These are phyloP conservation scores for Eudyptes chrysolophus DNA, from an alignment of 2,113 vertebrate species.

Conservation along the genomic window DNA sequence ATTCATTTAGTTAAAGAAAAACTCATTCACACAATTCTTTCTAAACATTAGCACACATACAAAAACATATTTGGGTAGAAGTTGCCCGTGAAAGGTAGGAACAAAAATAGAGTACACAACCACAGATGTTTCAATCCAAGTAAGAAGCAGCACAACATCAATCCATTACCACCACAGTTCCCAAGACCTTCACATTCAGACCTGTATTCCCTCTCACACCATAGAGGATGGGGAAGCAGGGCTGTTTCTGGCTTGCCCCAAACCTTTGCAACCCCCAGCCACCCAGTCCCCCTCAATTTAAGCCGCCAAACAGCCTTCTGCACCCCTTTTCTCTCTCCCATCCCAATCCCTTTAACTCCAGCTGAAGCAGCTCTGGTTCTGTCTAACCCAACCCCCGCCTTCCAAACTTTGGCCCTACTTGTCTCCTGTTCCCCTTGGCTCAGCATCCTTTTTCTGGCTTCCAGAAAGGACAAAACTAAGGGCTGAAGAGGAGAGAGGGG, in stretches of 20 bases:
- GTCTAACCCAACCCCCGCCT: not conserved
- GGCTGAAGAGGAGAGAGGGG: not conserved
- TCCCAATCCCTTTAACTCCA: not conserved
- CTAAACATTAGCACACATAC: not conserved
- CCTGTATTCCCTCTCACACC: not conserved
- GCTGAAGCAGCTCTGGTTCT: not conserved
- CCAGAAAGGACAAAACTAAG: not conserved
- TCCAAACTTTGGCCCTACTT: not conserved
- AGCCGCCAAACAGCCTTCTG: not conserved
- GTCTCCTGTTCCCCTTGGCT: not conserved
- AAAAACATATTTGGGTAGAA: not conserved
- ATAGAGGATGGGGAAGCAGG: fast-evolving
- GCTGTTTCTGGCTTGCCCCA: not conserved
- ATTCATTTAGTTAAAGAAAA: not conserved
- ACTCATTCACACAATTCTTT: not conserved
- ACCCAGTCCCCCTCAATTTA: not conserved
- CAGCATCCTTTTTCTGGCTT: not conserved
- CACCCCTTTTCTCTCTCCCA: not conserved
- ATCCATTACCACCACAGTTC: not conserved
- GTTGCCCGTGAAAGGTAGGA: not conserved
- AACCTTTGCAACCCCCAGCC: not conserved
- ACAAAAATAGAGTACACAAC: not conserved
- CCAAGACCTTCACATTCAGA: not conserved
- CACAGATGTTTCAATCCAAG: not conserved
- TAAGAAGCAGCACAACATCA: not conserved